phyloP scores from a whole-genome alignment of 2,888 invertebrate species.

The Leucoma salicis region DNA sequence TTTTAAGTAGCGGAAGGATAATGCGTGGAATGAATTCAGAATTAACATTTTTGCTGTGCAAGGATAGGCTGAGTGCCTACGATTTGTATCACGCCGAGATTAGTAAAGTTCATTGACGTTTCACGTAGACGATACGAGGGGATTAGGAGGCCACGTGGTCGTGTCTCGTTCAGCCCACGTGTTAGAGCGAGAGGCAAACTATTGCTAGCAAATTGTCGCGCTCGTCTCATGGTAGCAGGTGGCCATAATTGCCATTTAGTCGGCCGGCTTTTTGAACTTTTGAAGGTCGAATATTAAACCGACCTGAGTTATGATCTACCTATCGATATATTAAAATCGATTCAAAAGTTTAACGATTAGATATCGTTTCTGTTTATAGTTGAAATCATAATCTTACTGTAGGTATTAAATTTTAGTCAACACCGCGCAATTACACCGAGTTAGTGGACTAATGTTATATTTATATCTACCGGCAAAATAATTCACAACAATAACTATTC shows the following conservation, averaged over 20 bases:
- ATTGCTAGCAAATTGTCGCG: constrained; percentile 63
- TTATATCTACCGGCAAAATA: too few relatives aligned
- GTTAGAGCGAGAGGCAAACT: constrained; percentile 44
- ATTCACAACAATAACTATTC: too few relatives aligned
- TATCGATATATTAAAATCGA: constrained; percentile 3
- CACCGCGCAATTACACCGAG: too few relatives aligned
- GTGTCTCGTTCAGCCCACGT: constrained; percentile 28
- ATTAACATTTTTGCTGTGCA: constrained; percentile 53
- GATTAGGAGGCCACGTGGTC: constrained; percentile 42
- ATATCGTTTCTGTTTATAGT: too few relatives aligned
- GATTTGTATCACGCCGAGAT: constrained; percentile 62
- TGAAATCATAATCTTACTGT: too few relatives aligned
- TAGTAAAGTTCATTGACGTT: constrained; percentile 77
- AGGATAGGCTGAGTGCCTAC: constrained; percentile 45
- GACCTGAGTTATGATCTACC: constrained; percentile 19
- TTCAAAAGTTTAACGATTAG: too few relatives aligned
- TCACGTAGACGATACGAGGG: constrained; percentile 56
- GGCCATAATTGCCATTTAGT: constrained; percentile 66
- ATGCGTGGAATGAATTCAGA: constrained; percentile 50
- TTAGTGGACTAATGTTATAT: too few relatives aligned
- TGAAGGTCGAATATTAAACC: constrained; percentile 73
- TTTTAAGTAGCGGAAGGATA: constrained; percentile 43
- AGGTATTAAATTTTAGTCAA: too few relatives aligned
- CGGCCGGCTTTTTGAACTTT: constrained; percentile 68
- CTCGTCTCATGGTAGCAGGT: constrained; percentile 70